phyloP scores from a whole-genome alignment of 2,113 vertebrate genomes.

The Mirounga angustirostris region DNA sequence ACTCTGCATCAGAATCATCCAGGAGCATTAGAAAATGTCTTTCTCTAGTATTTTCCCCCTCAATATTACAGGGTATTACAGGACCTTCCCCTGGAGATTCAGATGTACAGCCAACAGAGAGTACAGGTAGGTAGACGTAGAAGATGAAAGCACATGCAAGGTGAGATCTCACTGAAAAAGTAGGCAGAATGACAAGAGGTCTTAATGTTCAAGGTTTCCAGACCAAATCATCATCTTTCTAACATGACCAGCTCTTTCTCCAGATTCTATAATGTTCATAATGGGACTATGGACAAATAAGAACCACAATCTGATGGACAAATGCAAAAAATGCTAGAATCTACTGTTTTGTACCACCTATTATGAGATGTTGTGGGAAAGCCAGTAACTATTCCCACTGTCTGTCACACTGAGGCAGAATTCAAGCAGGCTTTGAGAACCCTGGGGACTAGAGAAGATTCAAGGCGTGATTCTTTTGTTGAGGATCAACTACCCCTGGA shows the following conservation, averaged over 20 bases:
- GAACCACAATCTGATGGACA: not conserved
- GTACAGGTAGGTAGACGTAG: not conserved
- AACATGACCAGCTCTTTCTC: not conserved
- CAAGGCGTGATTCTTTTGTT: not conserved
- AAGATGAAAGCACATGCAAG: fast-evolving
- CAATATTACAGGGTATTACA: not conserved
- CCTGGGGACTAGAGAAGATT: not conserved
- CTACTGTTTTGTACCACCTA: not conserved
- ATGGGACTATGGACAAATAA: not conserved
- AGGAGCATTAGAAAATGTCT: not conserved
- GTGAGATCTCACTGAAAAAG: not conserved
- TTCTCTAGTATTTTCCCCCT: not conserved
- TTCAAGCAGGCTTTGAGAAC: not conserved
- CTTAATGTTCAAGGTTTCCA: not conserved
- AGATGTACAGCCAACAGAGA: not conserved
- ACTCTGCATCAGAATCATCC: not conserved
- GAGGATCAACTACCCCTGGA: not conserved
- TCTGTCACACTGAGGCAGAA: not conserved
- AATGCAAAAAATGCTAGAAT: not conserved
- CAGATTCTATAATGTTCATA: not conserved
- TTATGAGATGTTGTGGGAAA: not conserved
- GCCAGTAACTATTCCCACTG: not conserved
- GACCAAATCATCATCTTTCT: not conserved
- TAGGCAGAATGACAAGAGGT: not conserved
- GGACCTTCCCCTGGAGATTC: too few species aligned